Evolutionary conservation across 2,888 invertebrate genomes (phyloP).

Genomic region (Clostera curtula): DNA sequence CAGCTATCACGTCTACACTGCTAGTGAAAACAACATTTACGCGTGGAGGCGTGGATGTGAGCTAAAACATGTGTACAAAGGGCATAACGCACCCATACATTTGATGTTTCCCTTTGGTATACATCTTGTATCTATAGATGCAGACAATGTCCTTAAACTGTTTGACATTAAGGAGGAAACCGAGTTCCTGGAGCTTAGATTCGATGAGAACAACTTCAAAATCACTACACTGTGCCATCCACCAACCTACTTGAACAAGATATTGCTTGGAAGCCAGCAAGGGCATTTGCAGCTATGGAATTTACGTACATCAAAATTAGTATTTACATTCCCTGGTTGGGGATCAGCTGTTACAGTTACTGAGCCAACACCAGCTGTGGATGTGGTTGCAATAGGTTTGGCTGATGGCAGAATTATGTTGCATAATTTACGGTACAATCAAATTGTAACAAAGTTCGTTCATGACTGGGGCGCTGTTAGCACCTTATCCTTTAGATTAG

Average conservation of each 20-base stretch:
- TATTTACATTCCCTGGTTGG: conserved; percentile 88
- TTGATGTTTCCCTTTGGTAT: conserved; percentile 88
- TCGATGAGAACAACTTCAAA: conserved; percentile 80
- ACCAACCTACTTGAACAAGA: conserved; percentile 94
- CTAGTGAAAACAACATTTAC: conserved; percentile 83
- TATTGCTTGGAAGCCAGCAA: conserved; percentile 89
- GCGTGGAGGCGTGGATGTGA: conserved; percentile 93
- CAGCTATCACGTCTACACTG: conserved; percentile 84
- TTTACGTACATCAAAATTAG: conserved; percentile 82
- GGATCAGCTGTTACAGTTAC: conserved; percentile 80
- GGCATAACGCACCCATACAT: conserved; percentile 83
- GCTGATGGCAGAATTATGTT: conserved; percentile 87
- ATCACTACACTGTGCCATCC: conserved; percentile 93
- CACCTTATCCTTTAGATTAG: conserved; percentile 88
- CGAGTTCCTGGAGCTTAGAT: conserved; percentile 79
- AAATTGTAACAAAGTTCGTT: conserved; percentile 85
- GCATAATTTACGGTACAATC: conserved; percentile 90
- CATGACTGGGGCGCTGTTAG: conserved; percentile 96
- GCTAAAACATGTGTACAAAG: conserved; percentile 85
- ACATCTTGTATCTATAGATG: conserved; percentile 91
- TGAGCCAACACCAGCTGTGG: conserved; percentile 92
- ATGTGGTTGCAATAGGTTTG: conserved; percentile 93
- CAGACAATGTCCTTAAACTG: conserved; percentile 82
- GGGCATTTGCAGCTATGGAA: conserved; percentile 94
- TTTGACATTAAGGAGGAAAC: conserved; percentile 89